Percentiles rank a stretch among this genome's conserved stretches.
phyloP scores from a whole-genome alignment of 2,113 vertebrate species.

The Cynopterus brachyotis region DNA sequence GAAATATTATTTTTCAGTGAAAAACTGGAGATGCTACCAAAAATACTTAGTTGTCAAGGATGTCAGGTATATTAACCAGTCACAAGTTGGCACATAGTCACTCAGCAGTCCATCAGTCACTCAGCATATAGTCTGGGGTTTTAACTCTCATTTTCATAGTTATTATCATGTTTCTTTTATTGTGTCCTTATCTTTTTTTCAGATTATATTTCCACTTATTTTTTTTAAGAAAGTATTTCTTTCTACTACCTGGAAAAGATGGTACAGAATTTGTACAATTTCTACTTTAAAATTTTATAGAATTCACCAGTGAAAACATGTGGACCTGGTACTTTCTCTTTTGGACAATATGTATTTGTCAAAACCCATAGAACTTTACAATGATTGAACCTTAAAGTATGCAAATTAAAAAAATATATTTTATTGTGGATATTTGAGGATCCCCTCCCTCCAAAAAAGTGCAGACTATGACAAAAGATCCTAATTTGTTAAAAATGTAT shows the following conservation, averaged over 20 bases:
- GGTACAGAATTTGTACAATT: neutral
- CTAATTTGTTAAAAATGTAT: neutral
- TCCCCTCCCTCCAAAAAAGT: neutral
- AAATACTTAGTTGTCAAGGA: neutral
- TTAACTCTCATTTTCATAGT: neutral
- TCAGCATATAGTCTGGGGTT: neutral
- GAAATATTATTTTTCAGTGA: neutral
- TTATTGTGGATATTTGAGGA: neutral
- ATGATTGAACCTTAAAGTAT: neutral
- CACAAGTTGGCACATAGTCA: neutral
- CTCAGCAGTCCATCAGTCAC: neutral
- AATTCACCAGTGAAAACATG: neutral
- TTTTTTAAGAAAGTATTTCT: neutral
- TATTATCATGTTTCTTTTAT: neutral
- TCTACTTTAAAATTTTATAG: neutral
- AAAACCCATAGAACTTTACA: neutral
- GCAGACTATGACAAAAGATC: neutral
- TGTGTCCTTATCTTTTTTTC: neutral
- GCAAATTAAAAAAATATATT: neutral
- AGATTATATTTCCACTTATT: neutral
- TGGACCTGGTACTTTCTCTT: neutral
- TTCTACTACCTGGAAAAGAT: neutral
- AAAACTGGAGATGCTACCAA: neutral
- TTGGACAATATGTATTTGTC: neutral
- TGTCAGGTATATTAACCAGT: accelerated